Percentiles rank a stretch among this genome's conserved stretches.
Evolutionary conservation across 2,888 invertebrate genomes (phyloP).

Genomic region (Pristionchus arcanus): DNA sequence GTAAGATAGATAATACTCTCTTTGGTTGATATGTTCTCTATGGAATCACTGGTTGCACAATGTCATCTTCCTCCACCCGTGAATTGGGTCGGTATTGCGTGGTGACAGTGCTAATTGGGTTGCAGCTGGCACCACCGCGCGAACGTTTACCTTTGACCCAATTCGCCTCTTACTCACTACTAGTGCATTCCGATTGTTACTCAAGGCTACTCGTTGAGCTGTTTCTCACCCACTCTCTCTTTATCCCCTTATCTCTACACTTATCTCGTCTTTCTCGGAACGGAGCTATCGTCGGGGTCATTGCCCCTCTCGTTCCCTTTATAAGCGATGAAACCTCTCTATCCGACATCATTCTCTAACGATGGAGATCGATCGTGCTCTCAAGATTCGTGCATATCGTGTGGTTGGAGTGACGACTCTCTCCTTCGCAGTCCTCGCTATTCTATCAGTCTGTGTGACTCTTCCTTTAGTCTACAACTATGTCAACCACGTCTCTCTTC

Average conservation of each 20-base stretch:
- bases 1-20: too few species aligned
- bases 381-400: conserved; percentile 53
- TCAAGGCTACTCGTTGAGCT: conserved; percentile 34
- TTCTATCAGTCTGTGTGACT: conserved; percentile 44
- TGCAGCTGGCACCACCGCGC: conserved; percentile 27
- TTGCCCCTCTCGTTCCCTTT: background rate
- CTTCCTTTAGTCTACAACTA: conserved; percentile 52
- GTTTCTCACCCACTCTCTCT: background rate
- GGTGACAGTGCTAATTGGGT: conserved; percentile 10
- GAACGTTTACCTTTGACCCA: conserved; percentile 41
- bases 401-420: conserved; percentile 54
- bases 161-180: conserved; percentile 33
- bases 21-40: too few species aligned
- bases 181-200: conserved; percentile 48
- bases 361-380: conserved; percentile 44
- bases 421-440: conserved; percentile 44
- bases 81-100: conserved; percentile 45
- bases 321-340: background rate
- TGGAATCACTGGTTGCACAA: background rate
- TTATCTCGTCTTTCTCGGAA: conserved; percentile 1
- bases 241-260: conserved; percentile 13
- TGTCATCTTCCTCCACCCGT: background rate
- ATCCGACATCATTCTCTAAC: conserved; percentile 2
- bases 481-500: conserved; percentile 39
- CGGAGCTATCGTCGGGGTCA: conserved; percentile 25